These are phyloP conservation scores for Leontopithecus rosalia DNA, from an alignment of 2,797 vertebrate species.

Conservation along the genomic window DNA sequence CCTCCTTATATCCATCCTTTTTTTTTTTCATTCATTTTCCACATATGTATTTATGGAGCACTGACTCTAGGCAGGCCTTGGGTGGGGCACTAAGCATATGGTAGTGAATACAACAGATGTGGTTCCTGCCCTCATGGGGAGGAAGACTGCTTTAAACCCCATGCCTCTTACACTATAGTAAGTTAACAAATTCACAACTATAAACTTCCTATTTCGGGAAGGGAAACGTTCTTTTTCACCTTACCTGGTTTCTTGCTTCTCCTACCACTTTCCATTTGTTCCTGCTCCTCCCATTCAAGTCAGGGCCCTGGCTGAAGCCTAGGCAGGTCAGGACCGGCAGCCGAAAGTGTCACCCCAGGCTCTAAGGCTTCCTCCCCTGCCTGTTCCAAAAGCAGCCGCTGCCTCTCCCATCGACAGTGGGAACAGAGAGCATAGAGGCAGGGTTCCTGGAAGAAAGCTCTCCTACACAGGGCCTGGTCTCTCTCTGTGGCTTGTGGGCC, in stretches of 20 bases:
- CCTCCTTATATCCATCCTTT: background rate
- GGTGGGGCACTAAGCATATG: background rate
- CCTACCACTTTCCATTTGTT: background rate
- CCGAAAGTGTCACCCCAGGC: background rate
- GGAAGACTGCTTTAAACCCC: background rate
- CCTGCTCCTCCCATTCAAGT: background rate
- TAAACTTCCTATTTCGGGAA: background rate
- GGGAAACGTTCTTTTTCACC: background rate
- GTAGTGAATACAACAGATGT: background rate
- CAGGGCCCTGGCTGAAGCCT: background rate
- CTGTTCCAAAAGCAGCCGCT: background rate
- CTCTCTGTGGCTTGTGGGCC: background rate
- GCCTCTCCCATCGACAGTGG: background rate
- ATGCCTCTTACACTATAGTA: background rate
- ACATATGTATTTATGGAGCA: background rate
- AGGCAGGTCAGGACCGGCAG: background rate
- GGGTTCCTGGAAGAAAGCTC: background rate
- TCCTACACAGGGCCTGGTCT: background rate
- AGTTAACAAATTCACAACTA: background rate
- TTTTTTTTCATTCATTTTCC: background rate
- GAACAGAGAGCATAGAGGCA: background rate
- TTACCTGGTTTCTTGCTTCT: background rate
- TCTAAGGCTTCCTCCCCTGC: background rate
- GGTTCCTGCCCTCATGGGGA: background rate
- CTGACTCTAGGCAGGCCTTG: background rate